phyloP scores from a whole-genome alignment of 2,797 vertebrate species.

The Xenentodon cancila region DNA sequence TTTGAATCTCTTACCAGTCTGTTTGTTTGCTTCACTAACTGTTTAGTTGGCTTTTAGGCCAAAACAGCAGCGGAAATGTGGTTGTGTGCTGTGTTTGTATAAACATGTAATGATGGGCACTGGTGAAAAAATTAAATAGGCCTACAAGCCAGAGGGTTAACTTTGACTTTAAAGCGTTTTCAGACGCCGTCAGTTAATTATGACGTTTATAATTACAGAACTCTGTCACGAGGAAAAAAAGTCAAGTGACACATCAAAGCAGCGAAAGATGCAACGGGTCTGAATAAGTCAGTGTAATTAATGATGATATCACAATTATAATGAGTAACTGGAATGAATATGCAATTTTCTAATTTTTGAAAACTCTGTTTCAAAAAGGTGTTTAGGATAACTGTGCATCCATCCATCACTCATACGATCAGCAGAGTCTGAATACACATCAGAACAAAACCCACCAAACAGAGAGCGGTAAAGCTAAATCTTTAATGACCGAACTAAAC shows the following conservation, averaged over 20 bases:
- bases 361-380: too few relatives aligned
- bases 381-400: slow-evolving; percentile 13
- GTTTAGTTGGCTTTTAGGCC: slow-evolving; percentile 11
- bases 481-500: slow-evolving; percentile 58
- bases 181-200: too few relatives aligned
- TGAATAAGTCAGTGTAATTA: too few relatives aligned
- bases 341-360: too few relatives aligned
- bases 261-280: too few relatives aligned
- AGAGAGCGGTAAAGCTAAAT: slow-evolving; percentile 55
- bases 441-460: slow-evolving; percentile 51
- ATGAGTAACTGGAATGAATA: too few relatives aligned
- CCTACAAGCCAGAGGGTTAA: too few relatives aligned
- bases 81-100: background rate
- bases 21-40: slow-evolving; percentile 19
- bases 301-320: too few relatives aligned
- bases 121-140: background rate
- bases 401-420: slow-evolving; percentile 24
- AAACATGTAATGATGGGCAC: background rate
- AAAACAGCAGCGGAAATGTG: slow-evolving; percentile 25
- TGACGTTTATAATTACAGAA: too few relatives aligned
- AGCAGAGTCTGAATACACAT: slow-evolving; percentile 32
- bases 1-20: slow-evolving; percentile 8
- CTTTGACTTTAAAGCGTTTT: too few relatives aligned
- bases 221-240: too few relatives aligned
- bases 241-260: too few relatives aligned